Evolutionary conservation across 2,113 vertebrate species (phyloP), one percentile per base, ranked within the genome.

Genomic region (Onychostruthus taczanowskii): DNA sequence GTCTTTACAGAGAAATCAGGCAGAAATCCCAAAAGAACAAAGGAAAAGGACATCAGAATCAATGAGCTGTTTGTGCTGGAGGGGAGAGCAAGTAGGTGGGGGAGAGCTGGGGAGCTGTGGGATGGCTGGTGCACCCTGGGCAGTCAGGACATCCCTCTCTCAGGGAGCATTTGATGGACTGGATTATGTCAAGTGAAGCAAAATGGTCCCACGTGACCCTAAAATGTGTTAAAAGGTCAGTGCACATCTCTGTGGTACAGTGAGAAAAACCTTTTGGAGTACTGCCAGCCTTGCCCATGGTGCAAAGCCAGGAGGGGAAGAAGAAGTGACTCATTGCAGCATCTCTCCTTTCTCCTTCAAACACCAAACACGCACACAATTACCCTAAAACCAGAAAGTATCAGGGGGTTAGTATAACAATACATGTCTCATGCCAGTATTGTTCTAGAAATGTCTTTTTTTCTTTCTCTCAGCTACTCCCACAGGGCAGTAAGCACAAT

Each of bases 391-490:
- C 91, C 87, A 72, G 66, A 89, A 82, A 12, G 8, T 66, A 30
- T 69, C 39, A 18, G 77, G 86, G 76, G 61, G 52, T 61, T 75
- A 58, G 61, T 27, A 33, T 39, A 84, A 74, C 84, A 93, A 87
- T 79, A 79, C 1, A 1, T 61, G 77, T 84, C 74, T 91, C 49
- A 49, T 73, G 91, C 96, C 89, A 93, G 89, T 56, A 95, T 97
- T 97, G 96, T 97, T 97, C 93, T 91, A 82, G 87, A 95, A 95
- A 94, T 53, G 66, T 22, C 69, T 93, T 94, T 61, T 61, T 69
- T 96, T 82, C 84, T 94, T 94, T 78, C 89, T 85, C 79, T 76
- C 70, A 91, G 94, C 77, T 83, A 11, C 84, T 94, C 95, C 94
- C 94, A 75, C 74, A 73, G 84, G 95, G 78, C 91, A 92, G 70